phyloP scores from a whole-genome alignment of 37 sponge, comb jelly and placozoan genomes.

The Ephydatia muelleri region DNA sequence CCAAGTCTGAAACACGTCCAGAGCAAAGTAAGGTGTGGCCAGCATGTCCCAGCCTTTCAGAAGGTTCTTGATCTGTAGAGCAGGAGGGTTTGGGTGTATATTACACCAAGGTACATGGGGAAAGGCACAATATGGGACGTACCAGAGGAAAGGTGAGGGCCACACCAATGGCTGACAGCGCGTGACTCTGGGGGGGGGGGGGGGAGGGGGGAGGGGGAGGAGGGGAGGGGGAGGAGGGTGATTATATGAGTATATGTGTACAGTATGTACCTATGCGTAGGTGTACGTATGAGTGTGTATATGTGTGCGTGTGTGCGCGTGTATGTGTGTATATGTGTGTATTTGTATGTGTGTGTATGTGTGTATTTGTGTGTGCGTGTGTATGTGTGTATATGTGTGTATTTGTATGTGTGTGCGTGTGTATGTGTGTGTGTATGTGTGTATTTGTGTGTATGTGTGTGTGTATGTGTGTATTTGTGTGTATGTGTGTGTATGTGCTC shows the following conservation, averaged over 20 bases:
- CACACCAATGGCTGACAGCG: conserved; percentile 74
- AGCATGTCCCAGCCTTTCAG: conserved; percentile 61
- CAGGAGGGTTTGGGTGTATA: too few relatives aligned
- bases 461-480: conserved; percentile 2
- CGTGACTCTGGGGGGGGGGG: conserved; percentile 44
- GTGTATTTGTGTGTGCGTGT: neutral
- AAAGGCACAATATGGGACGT: conserved; percentile 31
- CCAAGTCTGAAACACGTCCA: conserved; percentile 59
- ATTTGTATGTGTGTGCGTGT: conserved; percentile 5
- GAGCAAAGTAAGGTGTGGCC: conserved; percentile 5
- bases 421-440: too few relatives aligned
- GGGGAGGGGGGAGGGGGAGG: too few relatives aligned
- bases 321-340: too few relatives aligned
- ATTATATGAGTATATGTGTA: too few relatives aligned
- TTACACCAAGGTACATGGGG: neutral
- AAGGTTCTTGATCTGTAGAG: conserved; percentile 3
- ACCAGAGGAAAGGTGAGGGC: conserved; percentile 81
- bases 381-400: too few relatives aligned
- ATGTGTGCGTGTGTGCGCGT: neutral
- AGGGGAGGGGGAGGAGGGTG: conserved; percentile 11
- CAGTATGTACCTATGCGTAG: too few relatives aligned
- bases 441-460: neutral
- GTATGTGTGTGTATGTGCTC: conserved; percentile 11
- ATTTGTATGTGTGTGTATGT: neutral
- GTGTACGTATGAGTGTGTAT: too few relatives aligned